A percentile compares a stretch with the other conserved stretches of the same genome.
Conservation (phyloP, 2,888 invertebrate genomes). For the Acrobasis suavella region DNA sequence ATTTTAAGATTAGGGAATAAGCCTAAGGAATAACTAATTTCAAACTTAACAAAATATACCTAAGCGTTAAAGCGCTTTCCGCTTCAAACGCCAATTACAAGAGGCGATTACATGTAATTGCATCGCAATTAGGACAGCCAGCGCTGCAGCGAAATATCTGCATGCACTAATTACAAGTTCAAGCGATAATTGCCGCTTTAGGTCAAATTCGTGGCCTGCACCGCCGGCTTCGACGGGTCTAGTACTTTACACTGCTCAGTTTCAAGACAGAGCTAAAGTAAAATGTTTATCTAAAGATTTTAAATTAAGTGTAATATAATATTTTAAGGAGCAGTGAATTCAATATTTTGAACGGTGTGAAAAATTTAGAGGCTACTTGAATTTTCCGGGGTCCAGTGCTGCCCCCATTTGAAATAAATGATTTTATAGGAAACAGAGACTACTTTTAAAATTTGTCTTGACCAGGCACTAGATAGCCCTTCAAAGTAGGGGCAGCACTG, state of each 20-base stretch:
- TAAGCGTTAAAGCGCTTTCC: conserved; percentile 49
- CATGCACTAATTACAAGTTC: conserved; percentile 66
- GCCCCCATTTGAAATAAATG: no score
- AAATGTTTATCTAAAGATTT: no score
- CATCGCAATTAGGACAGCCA: conserved; percentile 61
- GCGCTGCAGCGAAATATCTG: conserved; percentile 56
- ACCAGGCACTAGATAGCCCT: no score
- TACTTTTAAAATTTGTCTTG: no score
- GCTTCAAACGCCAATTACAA: conserved; percentile 44
- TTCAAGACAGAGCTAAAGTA: neutral
- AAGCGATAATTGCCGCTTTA: conserved; percentile 62
- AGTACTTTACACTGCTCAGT: conserved; percentile 6
- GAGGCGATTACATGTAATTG: conserved; percentile 62
- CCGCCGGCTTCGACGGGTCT: conserved; percentile 19
- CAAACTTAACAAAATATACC: neutral
- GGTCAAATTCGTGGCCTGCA: conserved; percentile 54
- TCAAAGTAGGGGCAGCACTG: no score
- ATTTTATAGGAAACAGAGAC: no score
- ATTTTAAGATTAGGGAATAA: no score
- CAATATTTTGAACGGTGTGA: no score
- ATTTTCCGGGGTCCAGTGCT: no score
- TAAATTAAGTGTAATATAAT: no score
- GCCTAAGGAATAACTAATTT: neutral
- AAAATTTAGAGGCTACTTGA: no score
- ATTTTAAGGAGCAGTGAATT: no score